Evolutionary conservation across 2,888 invertebrate species (phyloP).

Genomic region (Synanthedon tipuliformis): DNA sequence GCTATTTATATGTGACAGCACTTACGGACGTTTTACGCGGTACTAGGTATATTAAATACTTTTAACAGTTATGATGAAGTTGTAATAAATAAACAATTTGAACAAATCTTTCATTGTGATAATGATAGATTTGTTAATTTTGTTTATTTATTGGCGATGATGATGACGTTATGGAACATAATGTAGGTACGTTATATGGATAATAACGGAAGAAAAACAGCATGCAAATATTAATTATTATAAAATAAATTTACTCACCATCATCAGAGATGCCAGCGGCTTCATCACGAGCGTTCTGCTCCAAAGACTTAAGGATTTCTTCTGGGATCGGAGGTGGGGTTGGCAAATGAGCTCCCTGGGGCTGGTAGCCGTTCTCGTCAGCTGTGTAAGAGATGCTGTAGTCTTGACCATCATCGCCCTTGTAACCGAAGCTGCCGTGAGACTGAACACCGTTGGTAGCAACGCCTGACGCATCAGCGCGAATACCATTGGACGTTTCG

Average conservation of each 20-base stretch:
- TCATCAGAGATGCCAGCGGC: constrained; percentile 62
- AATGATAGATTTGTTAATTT: too few species aligned
- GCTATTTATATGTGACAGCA: too few species aligned
- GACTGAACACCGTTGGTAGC: constrained; percentile 62
- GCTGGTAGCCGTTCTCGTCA: constrained; percentile 61
- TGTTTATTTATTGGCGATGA: too few species aligned
- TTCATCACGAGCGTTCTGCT: constrained; percentile 63
- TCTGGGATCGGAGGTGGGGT: constrained; percentile 64
- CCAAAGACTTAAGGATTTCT: constrained; percentile 56
- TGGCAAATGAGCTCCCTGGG: constrained; percentile 58
- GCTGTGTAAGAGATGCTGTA: constrained; percentile 63
- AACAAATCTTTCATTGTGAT: too few species aligned
- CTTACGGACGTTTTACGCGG: too few species aligned
- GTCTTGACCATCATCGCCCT: constrained; percentile 63
- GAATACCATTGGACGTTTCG: constrained; percentile 62
- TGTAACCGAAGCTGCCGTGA: constrained; percentile 61
- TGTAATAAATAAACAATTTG: too few species aligned
- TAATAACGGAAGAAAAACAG: too few species aligned
- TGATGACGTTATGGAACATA: too few species aligned
- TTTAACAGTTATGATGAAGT: too few species aligned
- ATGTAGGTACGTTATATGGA: too few species aligned
- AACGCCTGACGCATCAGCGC: constrained; percentile 56
- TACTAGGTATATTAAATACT: too few species aligned
- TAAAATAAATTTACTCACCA: constrained; percentile 36
- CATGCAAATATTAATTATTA: too few species aligned